Conservation (phyloP, 2,888 invertebrate genomes). For the Leptopilina drosophilae region DNA sequence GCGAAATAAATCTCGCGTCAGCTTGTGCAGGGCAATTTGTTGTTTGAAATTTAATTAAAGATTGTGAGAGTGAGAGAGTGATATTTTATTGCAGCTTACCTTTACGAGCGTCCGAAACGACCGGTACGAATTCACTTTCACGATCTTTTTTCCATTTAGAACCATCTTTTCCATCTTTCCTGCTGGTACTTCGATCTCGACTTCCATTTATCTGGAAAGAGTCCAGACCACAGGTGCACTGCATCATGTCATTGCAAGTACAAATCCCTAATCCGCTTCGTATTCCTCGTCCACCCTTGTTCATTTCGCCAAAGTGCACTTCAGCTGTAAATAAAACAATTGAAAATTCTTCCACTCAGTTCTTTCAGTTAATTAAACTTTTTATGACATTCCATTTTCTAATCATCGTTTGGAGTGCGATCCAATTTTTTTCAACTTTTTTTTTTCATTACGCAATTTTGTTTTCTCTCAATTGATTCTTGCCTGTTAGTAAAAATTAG, state of each 20-base stretch:
- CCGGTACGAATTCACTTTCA: constrained; percentile 51
- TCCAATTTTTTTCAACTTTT: neutral
- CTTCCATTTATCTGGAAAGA: constrained; percentile 56
- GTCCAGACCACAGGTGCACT: constrained; percentile 77
- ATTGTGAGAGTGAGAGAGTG: neutral
- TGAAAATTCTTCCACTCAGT: neutral
- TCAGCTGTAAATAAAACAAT: constrained; percentile 68
- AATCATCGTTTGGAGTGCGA: neutral
- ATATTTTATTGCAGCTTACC: constrained; percentile 57
- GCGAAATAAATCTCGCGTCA: constrained; percentile 16
- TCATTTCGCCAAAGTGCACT: constrained; percentile 73
- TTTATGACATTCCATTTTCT: constrained; percentile 4
- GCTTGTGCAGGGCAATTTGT: constrained; percentile 21
- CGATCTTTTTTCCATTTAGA: constrained; percentile 61
- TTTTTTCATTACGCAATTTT: too few species aligned
- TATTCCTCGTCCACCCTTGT: constrained; percentile 77
- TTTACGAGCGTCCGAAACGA: constrained; percentile 66
- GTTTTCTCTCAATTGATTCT: too few species aligned
- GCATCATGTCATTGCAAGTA: constrained; percentile 75
- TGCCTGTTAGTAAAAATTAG: too few species aligned
- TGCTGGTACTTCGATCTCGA: constrained; percentile 43
- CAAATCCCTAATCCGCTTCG: constrained; percentile 78
- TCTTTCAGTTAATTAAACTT: neutral
- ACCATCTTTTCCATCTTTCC: constrained; percentile 56
- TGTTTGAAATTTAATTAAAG: constrained; percentile 29